Percentiles rank a stretch among this genome's conserved stretches.
Evolutionary conservation across 2,888 invertebrate species (phyloP).

Genomic region (Allolobophora icterica): DNA sequence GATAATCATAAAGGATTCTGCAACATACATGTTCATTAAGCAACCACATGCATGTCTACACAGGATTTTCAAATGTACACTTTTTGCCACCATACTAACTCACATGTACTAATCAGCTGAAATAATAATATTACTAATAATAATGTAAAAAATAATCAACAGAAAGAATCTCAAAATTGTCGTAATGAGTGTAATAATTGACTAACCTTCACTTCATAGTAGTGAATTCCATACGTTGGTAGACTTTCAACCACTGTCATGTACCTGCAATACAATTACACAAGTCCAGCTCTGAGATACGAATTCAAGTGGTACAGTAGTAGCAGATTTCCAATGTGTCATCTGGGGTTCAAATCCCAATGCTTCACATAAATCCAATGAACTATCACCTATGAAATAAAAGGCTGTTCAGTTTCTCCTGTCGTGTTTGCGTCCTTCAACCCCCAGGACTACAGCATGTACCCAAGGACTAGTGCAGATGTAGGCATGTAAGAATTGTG

Average conservation of each 20-base stretch:
- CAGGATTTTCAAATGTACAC: background rate
- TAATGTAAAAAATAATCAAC: too few species aligned
- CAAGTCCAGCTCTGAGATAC: background rate
- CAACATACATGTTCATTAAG: background rate
- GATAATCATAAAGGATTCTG: background rate
- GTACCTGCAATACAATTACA: constrained; percentile 60
- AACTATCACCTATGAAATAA: too few species aligned
- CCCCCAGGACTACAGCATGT: too few species aligned
- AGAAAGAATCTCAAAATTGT: background rate
- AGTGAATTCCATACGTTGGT: constrained; percentile 70
- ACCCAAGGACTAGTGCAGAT: too few species aligned
- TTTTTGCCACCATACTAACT: background rate
- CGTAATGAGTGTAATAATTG: background rate
- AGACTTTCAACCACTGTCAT: constrained; percentile 68
- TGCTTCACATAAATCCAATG: too few species aligned
- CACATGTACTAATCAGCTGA: too few species aligned
- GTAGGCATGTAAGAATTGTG: too few species aligned
- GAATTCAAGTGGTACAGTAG: background rate
- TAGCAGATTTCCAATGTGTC: too few species aligned
- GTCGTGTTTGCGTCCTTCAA: too few species aligned
- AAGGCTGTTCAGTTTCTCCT: too few species aligned
- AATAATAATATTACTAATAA: too few species aligned
- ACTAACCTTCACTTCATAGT: constrained; percentile 68
- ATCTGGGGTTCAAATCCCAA: too few species aligned
- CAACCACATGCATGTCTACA: background rate